Evolutionary conservation across 1,140 invertebrate genomes (phyloP).

Genomic region (Drosophila seguyi): DNA sequence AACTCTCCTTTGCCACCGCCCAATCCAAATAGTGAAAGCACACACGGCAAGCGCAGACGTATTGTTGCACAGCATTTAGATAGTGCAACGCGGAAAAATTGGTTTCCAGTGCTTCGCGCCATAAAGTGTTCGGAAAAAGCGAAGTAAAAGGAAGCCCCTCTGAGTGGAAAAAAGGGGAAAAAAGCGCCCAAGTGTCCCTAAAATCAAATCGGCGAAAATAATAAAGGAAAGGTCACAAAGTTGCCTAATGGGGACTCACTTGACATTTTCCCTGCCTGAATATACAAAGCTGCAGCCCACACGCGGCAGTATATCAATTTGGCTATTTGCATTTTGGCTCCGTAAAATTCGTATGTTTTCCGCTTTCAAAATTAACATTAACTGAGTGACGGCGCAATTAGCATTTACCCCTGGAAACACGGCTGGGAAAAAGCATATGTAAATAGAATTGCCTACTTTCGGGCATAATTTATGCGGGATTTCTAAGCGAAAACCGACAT

Average conservation of each 20-base stretch:
- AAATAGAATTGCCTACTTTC: constrained; percentile 65
- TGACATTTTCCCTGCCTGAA: constrained; percentile 25
- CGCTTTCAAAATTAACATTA: constrained; percentile 16
- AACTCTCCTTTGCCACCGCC: background rate
- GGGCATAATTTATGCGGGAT: constrained; percentile 50
- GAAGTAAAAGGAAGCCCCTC: constrained; percentile 21
- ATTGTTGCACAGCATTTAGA: constrained; percentile 33
- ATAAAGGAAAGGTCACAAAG: background rate
- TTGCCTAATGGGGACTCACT: background rate
- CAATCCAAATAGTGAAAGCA: constrained; percentile 9
- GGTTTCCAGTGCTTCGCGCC: constrained; percentile 46
- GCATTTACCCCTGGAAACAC: constrained; percentile 34
- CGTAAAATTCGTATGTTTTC: constrained; percentile 3
- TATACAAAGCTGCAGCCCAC: constrained; percentile 2
- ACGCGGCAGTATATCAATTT: background rate
- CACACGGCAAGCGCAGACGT: background rate
- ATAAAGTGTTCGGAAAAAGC: constrained; percentile 65
- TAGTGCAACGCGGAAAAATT: constrained; percentile 44
- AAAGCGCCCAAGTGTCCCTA: too few relatives aligned
- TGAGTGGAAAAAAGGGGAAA: background rate
- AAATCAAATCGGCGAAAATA: background rate
- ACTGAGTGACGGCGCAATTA: constrained; percentile 37
- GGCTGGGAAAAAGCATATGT: constrained; percentile 31
- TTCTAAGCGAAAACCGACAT: constrained; percentile 20
- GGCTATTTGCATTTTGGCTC: background rate